phyloP scores from a whole-genome alignment of 53 echinoderm and acorn worm genomes.

The Paracentrotus lividus region DNA sequence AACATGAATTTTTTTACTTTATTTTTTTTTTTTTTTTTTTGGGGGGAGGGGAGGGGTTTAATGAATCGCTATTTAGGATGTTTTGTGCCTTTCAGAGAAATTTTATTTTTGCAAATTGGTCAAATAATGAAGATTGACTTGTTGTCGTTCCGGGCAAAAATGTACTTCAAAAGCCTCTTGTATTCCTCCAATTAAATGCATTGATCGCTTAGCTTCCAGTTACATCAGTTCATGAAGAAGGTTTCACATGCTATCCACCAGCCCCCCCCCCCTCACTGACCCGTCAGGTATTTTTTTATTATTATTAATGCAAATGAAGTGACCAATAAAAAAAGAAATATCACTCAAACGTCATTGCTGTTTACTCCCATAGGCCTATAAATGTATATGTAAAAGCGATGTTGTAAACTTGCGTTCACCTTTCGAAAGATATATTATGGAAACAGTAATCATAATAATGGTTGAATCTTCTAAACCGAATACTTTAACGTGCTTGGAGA shows the following conservation, averaged over 20 bases:
- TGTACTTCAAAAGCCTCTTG: not conserved
- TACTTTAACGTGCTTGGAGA: no score
- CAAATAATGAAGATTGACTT: not conserved
- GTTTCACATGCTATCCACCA: not conserved
- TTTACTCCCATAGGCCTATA: not conserved
- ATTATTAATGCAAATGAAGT: not conserved
- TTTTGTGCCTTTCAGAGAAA: not conserved
- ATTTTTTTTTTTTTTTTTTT: not conserved
- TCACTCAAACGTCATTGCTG: not conserved
- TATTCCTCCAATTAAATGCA: not conserved
- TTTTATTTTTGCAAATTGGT: constrained; percentile 20
- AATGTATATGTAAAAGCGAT: no score
- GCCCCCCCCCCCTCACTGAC: not conserved
- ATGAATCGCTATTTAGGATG: constrained; percentile 11
- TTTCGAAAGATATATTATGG: no score
- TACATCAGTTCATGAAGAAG: not conserved
- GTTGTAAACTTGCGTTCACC: no score
- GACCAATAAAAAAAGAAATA: not conserved
- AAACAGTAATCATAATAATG: no score
- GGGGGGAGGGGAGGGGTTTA: no score
- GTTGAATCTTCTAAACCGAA: no score
- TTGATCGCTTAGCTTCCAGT: not conserved
- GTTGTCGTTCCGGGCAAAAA: not conserved
- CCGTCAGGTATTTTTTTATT: not conserved
- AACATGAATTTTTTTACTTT: not conserved